These are phyloP conservation scores for Hofmannophila pseudospretella DNA, from an alignment of 2,888 invertebrate species.

Conservation along the genomic window DNA sequence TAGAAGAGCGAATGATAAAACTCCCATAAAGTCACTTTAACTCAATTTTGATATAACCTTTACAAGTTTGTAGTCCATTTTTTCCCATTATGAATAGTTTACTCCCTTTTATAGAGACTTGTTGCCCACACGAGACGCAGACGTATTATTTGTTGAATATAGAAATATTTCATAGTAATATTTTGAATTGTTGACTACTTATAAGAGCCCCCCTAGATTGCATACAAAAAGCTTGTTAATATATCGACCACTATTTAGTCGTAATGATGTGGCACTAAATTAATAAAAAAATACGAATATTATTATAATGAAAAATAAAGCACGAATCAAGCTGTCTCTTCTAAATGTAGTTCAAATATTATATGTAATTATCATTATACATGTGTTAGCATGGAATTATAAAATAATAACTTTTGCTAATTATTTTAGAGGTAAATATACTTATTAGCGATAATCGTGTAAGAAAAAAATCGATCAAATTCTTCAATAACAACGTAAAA, in stretches of 20 bases:
- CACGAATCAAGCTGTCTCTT: slow-evolving; percentile 37
- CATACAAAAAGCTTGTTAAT: slow-evolving; percentile 21
- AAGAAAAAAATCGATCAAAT: slow-evolving; percentile 8
- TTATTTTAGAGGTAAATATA: slow-evolving; percentile 5
- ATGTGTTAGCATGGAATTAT: slow-evolving; percentile 42
- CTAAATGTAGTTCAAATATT: slow-evolving; percentile 5
- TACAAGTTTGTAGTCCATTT: slow-evolving; percentile 61
- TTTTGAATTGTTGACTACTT: slow-evolving; percentile 73
- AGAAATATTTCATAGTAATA: slow-evolving; percentile 55
- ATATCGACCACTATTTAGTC: slow-evolving; percentile 43
- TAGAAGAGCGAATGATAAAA: not conserved
- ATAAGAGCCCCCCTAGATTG: slow-evolving; percentile 55
- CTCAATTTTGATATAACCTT: slow-evolving; percentile 68
- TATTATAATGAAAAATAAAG: slow-evolving; percentile 21
- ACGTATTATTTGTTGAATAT: slow-evolving; percentile 45
- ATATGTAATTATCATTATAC: slow-evolving; percentile 30
- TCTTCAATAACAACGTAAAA: slow-evolving; percentile 12
- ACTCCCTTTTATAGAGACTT: slow-evolving; percentile 53
- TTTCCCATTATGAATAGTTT: slow-evolving; percentile 51
- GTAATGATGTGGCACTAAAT: slow-evolving; percentile 21
- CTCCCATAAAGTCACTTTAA: slow-evolving; percentile 11
- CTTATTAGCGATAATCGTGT: not conserved
- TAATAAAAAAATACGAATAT: slow-evolving; percentile 23
- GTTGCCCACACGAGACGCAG: slow-evolving; percentile 37
- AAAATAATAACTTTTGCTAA: slow-evolving; percentile 14